Percentiles rank a stretch among this genome's conserved stretches.
Evolutionary conservation across 2,797 vertebrate genomes (phyloP).

Genomic region (Semaprochilodus insignis): DNA sequence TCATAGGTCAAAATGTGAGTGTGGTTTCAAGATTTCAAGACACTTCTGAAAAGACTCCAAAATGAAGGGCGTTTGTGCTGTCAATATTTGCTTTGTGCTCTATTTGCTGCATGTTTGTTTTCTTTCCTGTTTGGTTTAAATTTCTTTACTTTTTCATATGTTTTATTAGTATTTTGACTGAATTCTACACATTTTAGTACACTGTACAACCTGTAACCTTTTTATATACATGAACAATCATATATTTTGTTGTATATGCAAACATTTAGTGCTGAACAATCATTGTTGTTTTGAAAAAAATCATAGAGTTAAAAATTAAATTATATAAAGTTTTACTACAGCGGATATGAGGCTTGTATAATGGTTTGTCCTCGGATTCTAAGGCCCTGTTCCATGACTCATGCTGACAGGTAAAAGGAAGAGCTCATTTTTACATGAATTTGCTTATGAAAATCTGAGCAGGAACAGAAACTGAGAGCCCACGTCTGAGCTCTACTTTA

Average conservation of each 20-base stretch:
- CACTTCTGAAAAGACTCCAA: constrained; percentile 74
- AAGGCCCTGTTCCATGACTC: constrained; percentile 8
- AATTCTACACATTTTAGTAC: neutral
- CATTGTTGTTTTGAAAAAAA: neutral
- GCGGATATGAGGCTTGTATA: neutral
- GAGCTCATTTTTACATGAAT: constrained; percentile 69
- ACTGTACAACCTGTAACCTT: neutral
- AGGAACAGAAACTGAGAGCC: constrained; percentile 68
- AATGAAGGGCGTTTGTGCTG: constrained; percentile 73
- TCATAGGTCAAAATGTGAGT: neutral
- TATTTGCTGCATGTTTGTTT: constrained; percentile 19
- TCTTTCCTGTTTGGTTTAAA: neutral
- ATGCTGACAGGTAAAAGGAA: constrained; percentile 56
- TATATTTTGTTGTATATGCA: neutral
- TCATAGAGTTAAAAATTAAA: neutral
- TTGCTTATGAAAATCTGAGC: constrained; percentile 74
- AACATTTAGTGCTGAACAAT: neutral
- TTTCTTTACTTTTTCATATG: neutral
- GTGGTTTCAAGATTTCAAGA: constrained; percentile 13
- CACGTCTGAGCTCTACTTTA: neutral
- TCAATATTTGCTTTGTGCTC: constrained; percentile 53
- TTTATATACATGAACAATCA: neutral
- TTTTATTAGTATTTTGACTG: neutral
- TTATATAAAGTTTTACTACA: too few relatives aligned
- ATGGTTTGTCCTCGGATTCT: constrained; percentile 15